These are phyloP conservation scores for Mastomys coucha DNA, from an alignment of 2,113 vertebrate species.

Conservation along the genomic window DNA sequence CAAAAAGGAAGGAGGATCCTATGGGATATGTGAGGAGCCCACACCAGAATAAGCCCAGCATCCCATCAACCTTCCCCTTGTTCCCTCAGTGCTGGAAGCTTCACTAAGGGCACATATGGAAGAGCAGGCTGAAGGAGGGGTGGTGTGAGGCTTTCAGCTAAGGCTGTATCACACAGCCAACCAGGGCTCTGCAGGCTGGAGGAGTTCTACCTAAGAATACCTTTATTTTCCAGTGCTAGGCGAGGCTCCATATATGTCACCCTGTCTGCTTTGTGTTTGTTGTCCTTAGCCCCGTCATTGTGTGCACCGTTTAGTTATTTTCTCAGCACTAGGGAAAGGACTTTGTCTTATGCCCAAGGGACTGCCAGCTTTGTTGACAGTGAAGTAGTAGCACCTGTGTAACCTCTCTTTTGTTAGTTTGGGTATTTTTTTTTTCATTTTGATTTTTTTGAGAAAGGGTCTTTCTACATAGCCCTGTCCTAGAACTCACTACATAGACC, in stretches of 20 bases:
- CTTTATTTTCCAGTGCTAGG: not conserved
- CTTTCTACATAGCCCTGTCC: not conserved
- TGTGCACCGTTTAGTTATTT: not conserved
- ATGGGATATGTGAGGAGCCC: fast-evolving
- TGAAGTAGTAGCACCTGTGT: not conserved
- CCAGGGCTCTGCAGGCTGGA: not conserved
- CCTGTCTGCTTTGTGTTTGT: not conserved
- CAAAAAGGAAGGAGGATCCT: not conserved
- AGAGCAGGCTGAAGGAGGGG: not conserved
- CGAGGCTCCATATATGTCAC: not conserved
- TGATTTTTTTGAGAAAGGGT: not conserved
- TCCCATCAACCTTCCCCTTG: not conserved
- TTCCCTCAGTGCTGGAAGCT: not conserved
- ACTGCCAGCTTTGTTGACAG: not conserved
- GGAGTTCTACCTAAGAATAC: not conserved
- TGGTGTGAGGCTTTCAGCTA: not conserved
- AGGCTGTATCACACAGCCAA: not conserved
- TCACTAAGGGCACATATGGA: fast-evolving
- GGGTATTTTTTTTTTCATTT: not conserved
- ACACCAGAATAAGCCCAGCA: fast-evolving
- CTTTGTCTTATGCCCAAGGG: not conserved
- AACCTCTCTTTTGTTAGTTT: not conserved
- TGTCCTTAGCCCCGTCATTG: not conserved
- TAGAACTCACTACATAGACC: not conserved
- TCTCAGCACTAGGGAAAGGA: not conserved